These are phyloP conservation scores for Podiceps cristatus DNA, from an alignment of 2,113 vertebrate genomes.

Conservation along the genomic window DNA sequence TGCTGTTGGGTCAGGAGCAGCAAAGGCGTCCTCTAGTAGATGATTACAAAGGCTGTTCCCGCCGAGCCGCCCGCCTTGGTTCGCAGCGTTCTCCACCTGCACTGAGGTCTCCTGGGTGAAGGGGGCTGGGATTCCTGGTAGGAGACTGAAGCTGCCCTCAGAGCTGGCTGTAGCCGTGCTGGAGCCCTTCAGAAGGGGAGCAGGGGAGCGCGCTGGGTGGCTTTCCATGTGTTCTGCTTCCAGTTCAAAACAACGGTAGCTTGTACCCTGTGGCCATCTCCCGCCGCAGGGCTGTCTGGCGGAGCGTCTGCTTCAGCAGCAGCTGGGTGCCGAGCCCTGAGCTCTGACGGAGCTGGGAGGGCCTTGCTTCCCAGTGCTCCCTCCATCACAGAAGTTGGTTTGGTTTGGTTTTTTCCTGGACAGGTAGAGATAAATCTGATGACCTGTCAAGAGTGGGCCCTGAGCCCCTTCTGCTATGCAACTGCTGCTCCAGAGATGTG, in stretches of 20 bases:
- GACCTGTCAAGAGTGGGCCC: neutral
- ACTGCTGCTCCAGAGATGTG: neutral
- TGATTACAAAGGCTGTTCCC: neutral
- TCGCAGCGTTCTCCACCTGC: neutral
- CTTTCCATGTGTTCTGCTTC: neutral
- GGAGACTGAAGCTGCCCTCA: neutral
- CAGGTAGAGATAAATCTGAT: neutral
- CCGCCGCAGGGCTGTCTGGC: neutral
- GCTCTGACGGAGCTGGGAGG: neutral
- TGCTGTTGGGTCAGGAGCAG: neutral
- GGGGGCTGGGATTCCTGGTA: neutral
- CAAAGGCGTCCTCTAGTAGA: neutral
- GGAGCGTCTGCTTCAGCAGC: neutral
- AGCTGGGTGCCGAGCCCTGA: neutral
- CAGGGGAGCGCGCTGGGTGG: neutral
- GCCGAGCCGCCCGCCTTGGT: neutral
- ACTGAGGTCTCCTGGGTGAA: neutral
- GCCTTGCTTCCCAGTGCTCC: neutral
- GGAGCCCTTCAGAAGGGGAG: neutral
- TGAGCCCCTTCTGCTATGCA: conserved; percentile 48
- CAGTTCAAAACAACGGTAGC: neutral
- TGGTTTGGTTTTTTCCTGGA: neutral
- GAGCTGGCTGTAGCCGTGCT: neutral
- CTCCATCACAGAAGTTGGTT: neutral
- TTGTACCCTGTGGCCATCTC: neutral